Evolutionary conservation across 2,888 invertebrate genomes (phyloP).

Genomic region (Venusia cambrica): DNA sequence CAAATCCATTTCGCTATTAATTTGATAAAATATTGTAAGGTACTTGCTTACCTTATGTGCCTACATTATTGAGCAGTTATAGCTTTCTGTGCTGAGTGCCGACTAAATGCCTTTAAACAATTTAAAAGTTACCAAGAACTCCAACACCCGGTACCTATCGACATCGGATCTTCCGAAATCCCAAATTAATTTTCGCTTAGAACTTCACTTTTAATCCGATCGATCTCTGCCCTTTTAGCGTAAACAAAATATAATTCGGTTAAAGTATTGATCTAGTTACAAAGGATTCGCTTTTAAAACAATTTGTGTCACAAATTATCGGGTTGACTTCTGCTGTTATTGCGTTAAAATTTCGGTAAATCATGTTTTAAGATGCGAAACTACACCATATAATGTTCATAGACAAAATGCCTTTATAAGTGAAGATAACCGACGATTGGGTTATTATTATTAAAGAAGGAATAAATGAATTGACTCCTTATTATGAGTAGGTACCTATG

Average conservation of each 20-base stretch:
- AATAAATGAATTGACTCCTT: no score
- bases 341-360: slow-evolving; percentile 13
- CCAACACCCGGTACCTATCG: slow-evolving; percentile 30
- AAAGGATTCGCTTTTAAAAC: slow-evolving; percentile 31
- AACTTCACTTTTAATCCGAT: slow-evolving; percentile 72
- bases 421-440: no score
- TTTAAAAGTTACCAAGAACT: slow-evolving; percentile 28
- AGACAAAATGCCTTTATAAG: no score
- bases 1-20: slow-evolving; percentile 3
- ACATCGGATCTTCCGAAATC: slow-evolving; percentile 29
- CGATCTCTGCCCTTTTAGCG: slow-evolving; percentile 53
- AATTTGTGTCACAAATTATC: slow-evolving; percentile 29
- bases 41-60: no score
- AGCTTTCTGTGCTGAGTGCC: no score
- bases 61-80: slow-evolving; percentile 7
- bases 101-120: slow-evolving; percentile 24
- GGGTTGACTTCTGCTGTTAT: slow-evolving; percentile 17
- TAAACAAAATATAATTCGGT: slow-evolving; percentile 67
- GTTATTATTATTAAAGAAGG: no score
- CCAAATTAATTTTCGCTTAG: slow-evolving; percentile 67
- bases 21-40: slow-evolving; percentile 2
- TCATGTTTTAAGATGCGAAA: neutral
- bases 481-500: no score
- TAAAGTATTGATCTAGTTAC: slow-evolving; percentile 69
- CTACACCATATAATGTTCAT: no score